A percentile compares a stretch with the other conserved stretches of the same genome.
Conservation (phyloP, 2,113 vertebrate species). For the Zapornia atra region DNA sequence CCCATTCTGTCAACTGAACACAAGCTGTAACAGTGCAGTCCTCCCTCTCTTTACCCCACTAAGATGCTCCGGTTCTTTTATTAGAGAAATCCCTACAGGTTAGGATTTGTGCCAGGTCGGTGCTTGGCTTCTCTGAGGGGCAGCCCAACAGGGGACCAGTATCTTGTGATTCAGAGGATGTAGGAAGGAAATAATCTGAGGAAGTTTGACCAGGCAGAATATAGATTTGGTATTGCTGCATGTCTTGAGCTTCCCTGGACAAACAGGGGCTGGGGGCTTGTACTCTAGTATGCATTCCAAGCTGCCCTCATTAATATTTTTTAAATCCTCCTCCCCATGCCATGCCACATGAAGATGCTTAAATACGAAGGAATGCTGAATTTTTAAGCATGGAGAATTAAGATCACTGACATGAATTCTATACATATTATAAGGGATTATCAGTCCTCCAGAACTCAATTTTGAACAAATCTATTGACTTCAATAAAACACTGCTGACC, state of each 20-base stretch:
- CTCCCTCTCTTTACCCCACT: neutral
- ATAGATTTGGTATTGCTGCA: neutral
- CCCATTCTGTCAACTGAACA: neutral
- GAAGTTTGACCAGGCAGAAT: neutral
- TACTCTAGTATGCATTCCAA: neutral
- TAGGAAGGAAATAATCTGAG: neutral
- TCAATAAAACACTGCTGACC: neutral
- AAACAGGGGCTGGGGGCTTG: neutral
- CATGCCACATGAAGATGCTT: neutral
- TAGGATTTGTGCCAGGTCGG: neutral
- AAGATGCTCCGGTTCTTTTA: neutral
- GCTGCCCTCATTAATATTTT: neutral
- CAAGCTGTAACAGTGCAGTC: neutral
- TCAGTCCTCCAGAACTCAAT: neutral
- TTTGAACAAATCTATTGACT: neutral
- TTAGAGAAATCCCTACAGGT: neutral
- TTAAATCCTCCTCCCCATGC: neutral
- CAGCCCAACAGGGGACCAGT: neutral
- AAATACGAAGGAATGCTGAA: neutral
- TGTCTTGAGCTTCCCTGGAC: neutral
- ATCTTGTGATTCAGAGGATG: neutral
- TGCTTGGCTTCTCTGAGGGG: neutral
- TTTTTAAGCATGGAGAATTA: neutral
- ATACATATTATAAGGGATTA: neutral
- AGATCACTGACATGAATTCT: neutral